These are phyloP conservation scores for cat (Felis catus) DNA, from an alignment of 2,113 vertebrate genomes.

Conservation along the genomic window DNA sequence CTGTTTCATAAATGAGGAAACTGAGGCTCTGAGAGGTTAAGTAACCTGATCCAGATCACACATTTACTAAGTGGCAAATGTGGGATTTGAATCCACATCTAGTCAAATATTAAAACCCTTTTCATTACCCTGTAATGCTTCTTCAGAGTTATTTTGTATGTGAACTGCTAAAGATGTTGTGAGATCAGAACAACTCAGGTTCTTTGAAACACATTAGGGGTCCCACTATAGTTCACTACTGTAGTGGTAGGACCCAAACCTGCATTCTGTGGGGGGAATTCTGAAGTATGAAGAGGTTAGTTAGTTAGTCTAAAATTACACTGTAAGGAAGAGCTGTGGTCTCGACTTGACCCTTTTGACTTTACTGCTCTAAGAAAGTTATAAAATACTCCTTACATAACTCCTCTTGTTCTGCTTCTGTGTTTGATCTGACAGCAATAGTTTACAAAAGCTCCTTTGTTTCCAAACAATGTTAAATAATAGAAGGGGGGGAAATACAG, in stretches of 20 bases:
- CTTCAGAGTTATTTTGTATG: background rate
- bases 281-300: background rate
- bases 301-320: background rate
- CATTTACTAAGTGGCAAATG: background rate
- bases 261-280: background rate
- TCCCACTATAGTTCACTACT: background rate
- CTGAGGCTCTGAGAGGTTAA: background rate
- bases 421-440: constrained; percentile 72
- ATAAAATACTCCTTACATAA: constrained; percentile 63
- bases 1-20: background rate
- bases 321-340: constrained; percentile 51
- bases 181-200: background rate
- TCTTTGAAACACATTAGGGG: background rate
- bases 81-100: background rate
- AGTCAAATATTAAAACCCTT: constrained; percentile 16
- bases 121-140: constrained; percentile 14
- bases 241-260: background rate
- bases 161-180: background rate
- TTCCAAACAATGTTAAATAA: constrained; percentile 64
- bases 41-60: background rate
- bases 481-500: constrained; percentile 51
- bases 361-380: constrained; percentile 59
- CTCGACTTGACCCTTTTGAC: constrained; percentile 52
- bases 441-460: constrained; percentile 50
- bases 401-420: constrained; percentile 55